Percentiles rank a stretch among this genome's conserved stretches.
These are phyloP conservation scores for Zaprionus inermis DNA, from an alignment of 1,140 invertebrate genomes.

Conservation along the genomic window DNA sequence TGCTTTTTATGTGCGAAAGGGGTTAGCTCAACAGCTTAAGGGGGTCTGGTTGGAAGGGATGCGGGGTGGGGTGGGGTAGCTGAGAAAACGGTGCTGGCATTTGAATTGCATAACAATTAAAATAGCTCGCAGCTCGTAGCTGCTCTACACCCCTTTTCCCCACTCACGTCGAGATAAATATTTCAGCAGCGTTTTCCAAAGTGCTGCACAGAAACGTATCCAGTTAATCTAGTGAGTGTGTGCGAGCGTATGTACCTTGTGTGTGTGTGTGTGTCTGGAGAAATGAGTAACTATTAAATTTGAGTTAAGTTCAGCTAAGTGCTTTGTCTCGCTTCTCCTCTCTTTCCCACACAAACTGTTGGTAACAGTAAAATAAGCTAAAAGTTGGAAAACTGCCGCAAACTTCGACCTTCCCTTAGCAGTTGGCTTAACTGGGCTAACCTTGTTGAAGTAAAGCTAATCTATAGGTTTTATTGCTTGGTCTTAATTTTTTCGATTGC, in stretches of 20 bases:
- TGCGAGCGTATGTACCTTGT: neutral
- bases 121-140: slow-evolving; percentile 57
- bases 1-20: slow-evolving; percentile 19
- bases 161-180: slow-evolving; percentile 30
- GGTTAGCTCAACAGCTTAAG: slow-evolving; percentile 8
- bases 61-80: neutral
- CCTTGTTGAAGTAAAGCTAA: neutral
- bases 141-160: slow-evolving; percentile 14
- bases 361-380: neutral
- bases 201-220: slow-evolving; percentile 8
- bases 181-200: slow-evolving; percentile 34
- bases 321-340: slow-evolving; percentile 1
- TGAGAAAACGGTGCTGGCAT: slow-evolving; percentile 11
- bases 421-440: too few relatives aligned
- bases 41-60: too few relatives aligned
- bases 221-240: slow-evolving; percentile 11
- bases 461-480: neutral
- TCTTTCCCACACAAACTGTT: neutral
- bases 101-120: slow-evolving; percentile 78
- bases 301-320: slow-evolving; percentile 5
- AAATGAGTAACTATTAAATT: slow-evolving; percentile 16
- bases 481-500: neutral
- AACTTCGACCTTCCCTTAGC: neutral
- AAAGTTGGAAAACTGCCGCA: neutral
- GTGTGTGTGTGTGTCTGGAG: neutral